Evolutionary conservation across 2,797 vertebrate genomes (phyloP).

Genomic region (Alfaro cultratus): DNA sequence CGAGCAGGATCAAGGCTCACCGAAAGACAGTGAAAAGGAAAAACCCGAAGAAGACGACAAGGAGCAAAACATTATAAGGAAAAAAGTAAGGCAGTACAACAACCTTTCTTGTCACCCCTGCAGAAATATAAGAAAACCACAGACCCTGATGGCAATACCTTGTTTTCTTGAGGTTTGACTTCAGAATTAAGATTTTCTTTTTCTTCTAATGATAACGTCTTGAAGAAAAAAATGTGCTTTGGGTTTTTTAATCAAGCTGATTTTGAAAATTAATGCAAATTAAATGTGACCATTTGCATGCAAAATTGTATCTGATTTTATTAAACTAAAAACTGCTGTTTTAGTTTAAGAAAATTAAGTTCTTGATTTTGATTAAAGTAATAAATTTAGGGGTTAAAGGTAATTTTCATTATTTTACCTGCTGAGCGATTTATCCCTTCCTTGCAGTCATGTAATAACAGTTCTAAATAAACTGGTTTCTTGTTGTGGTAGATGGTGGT

Average conservation of each 20-base stretch:
- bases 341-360: neutral
- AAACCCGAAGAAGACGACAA: conserved; percentile 81
- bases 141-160: neutral
- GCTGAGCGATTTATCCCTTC: neutral
- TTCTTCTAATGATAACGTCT: neutral
- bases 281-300: neutral
- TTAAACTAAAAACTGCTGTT: neutral
- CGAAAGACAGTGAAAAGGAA: conserved; percentile 86
- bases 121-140: neutral
- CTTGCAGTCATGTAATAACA: neutral
- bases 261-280: neutral
- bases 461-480: neutral
- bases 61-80: conserved; percentile 76
- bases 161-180: neutral
- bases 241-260: neutral
- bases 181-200: neutral
- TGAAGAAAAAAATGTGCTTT: neutral
- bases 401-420: neutral
- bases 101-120: neutral
- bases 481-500: conserved; percentile 69
- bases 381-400: neutral
- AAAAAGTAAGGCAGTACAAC: conserved; percentile 63
- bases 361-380: neutral
- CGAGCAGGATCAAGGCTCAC: conserved; percentile 85
- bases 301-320: neutral